These are phyloP conservation scores for Sebastes ruberrimus DNA, from an alignment of 2,797 vertebrate species.

Conservation along the genomic window DNA sequence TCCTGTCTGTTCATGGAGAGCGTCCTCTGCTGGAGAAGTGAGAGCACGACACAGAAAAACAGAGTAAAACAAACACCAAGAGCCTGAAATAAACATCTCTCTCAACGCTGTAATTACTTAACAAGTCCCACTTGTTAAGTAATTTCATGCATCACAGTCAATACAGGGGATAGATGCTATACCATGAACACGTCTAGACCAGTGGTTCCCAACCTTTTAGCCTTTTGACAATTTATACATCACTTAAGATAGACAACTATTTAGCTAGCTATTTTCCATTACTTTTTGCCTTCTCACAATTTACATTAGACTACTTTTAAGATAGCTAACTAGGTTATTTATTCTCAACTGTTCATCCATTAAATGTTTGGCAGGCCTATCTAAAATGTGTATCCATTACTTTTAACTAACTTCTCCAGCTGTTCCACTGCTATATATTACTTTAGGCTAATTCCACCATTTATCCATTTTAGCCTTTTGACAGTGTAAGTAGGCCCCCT, in stretches of 20 bases:
- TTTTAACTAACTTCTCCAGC: neutral
- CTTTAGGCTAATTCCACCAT: no score
- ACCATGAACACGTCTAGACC: neutral
- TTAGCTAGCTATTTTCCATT: neutral
- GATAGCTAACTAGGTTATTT: neutral
- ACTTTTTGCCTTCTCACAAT: neutral
- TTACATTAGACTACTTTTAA: neutral
- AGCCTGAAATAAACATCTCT: conserved; percentile 8
- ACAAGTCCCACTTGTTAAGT: neutral
- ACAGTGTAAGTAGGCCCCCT: no score
- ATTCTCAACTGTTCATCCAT: neutral
- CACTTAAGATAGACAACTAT: neutral
- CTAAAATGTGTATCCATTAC: neutral
- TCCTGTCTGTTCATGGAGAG: conserved; percentile 3
- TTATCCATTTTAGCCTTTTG: no score
- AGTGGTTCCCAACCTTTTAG: neutral
- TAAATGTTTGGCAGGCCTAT: neutral
- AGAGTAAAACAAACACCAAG: neutral
- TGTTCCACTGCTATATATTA: no score
- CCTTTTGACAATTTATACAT: neutral
- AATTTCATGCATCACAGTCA: neutral
- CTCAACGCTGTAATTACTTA: neutral
- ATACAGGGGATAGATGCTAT: neutral
- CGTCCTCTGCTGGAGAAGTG: conserved; percentile 60
- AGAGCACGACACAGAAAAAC: neutral